Evolutionary conservation across 1,140 invertebrate genomes (phyloP).

Genomic region (Drosophila watanabei): DNA sequence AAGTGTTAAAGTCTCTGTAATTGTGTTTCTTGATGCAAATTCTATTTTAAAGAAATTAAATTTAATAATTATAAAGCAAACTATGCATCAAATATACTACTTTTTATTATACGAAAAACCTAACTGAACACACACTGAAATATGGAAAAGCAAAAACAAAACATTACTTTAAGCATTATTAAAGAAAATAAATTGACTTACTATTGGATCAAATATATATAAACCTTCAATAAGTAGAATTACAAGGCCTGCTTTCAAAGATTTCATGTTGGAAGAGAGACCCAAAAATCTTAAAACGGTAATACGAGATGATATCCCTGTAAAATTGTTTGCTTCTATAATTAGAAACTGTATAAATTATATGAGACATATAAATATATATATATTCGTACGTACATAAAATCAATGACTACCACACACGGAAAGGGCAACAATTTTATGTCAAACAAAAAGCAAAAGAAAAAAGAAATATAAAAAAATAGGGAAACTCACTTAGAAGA

Average conservation of each 20-base stretch:
- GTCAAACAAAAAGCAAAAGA: constrained; percentile 33
- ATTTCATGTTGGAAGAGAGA: constrained; percentile 20
- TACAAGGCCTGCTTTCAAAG: constrained; percentile 26
- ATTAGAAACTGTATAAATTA: constrained; percentile 79
- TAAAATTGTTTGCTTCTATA: constrained; percentile 76
- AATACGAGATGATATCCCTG: constrained; percentile 51
- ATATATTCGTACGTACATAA: constrained; percentile 46
- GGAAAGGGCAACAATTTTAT: constrained; percentile 51
- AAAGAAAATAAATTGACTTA: constrained; percentile 39
- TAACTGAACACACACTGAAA: constrained; percentile 49
- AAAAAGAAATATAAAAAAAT: constrained; percentile 7
- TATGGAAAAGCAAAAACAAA: constrained; percentile 17
- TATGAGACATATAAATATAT: constrained; percentile 48
- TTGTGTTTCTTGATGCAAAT: constrained; percentile 72
- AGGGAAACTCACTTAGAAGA: constrained; percentile 51
- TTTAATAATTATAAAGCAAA: constrained; percentile 70
- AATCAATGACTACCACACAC: constrained; percentile 25
- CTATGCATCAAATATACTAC: constrained; percentile 56
- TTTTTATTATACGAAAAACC: constrained; percentile 55
- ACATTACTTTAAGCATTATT: constrained; percentile 46
- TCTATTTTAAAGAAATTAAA: constrained; percentile 48
- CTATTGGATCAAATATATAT: constrained; percentile 45
- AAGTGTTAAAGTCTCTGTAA: constrained; percentile 52
- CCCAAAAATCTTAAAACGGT: constrained; percentile 8
- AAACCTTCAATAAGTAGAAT: constrained; percentile 53